Evolutionary conservation across 2,113 vertebrate species (phyloP), one percentile per base, ranked within the genome.

Genomic region (Mesitornis unicolor): DNA sequence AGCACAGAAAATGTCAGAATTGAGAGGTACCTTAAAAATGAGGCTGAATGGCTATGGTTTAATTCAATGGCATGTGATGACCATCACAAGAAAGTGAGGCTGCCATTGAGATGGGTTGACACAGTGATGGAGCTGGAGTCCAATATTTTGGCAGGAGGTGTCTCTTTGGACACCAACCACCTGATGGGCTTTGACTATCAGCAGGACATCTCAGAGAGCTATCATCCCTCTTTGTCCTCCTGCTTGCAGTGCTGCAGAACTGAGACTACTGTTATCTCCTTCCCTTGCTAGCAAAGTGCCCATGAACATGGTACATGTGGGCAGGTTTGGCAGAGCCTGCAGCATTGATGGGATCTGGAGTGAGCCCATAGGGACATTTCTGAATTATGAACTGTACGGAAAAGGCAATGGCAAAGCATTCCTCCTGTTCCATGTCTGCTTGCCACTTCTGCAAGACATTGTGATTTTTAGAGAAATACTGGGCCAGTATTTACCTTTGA

Each of bases 401-500:
- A 75, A 76, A 77, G 80, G 50, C 92, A 84, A 48, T 42, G 51
- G 67, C 35, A 89, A 56, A 80, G 9, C 10, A 50, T 13, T 51
- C 13, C 28, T 61, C 29, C 65, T 87, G 59, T 70, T 90, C 92
- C 47, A 35, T 71, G 47, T 56, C 53, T 91, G 78, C 82, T 56
- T 65, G 22, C 36, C 9, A 9, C 71, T 79, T 82, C 78, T 96
- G 92, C 48, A 94, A 87, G 87, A 69, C 51, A 29, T 57, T 82
- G 91, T 54, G 64, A 63, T 51, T 84, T 93, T 96, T 75, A 65
- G 76, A 84, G 87, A 90, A 90, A 95, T 57, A 74, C 67, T 9
- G 13, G 91, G 92, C 95, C 96, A 95, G 76, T 80, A 95, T 96
- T 96, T 96, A 95, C 94, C 78, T 97, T 96, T 76, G 69, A 54